Evolutionary conservation across 2,888 invertebrate species (phyloP).

Genomic region (Agrenia bidenticulata): DNA sequence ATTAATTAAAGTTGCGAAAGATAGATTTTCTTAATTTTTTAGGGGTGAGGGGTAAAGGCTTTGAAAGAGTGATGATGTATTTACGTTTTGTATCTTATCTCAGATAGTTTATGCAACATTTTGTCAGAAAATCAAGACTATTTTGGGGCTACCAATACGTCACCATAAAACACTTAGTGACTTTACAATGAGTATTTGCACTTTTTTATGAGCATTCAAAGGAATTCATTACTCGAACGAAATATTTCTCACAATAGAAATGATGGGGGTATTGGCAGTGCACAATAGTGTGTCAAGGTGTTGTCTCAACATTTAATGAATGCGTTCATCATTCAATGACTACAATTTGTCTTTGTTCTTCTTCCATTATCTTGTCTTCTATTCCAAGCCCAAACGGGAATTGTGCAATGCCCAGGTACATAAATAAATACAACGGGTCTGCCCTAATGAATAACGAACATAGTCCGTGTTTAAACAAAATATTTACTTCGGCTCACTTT

Average conservation of each 20-base stretch:
- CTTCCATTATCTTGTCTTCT: conserved; percentile 18
- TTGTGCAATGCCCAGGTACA: background rate
- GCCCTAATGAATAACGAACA: no score
- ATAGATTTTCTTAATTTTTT: no score
- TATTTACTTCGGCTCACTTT: no score
- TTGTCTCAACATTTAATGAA: conserved; percentile 4
- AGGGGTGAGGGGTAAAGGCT: no score
- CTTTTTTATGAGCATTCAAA: conserved; percentile 6
- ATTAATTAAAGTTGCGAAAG: no score
- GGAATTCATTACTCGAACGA: conserved; percentile 3
- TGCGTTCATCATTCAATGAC: conserved; percentile 15
- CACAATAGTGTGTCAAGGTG: conserved; percentile 26
- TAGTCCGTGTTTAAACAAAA: no score
- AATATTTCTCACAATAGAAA: conserved; percentile 7
- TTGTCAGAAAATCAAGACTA: no score
- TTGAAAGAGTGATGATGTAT: no score
- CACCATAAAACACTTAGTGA: background rate
- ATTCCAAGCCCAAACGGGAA: background rate
- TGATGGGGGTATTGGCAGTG: background rate
- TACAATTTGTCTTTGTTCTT: conserved; percentile 22
- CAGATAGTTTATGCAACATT: no score
- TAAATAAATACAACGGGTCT: no score
- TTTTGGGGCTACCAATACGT: no score
- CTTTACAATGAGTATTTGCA: conserved; percentile 4
- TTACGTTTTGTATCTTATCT: no score